Conservation (phyloP, 2,113 vertebrate species). For the Engraulis encrasicolus region DNA sequence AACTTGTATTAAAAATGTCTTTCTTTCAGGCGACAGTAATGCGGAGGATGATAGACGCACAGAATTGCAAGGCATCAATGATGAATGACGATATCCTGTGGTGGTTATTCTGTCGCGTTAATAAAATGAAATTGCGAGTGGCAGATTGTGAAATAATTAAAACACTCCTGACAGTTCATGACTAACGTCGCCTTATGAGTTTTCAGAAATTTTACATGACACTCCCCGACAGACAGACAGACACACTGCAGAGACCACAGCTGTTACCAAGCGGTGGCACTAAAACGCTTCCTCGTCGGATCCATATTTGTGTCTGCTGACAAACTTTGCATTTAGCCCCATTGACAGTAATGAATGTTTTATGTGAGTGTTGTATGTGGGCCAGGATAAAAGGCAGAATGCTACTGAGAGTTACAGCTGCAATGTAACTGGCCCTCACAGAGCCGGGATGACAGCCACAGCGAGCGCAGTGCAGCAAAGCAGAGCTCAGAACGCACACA, state of each 20-base stretch:
- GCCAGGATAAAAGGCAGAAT: not conserved
- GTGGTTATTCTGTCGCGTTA: not conserved
- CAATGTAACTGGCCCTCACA: not conserved
- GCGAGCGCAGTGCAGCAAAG: not conserved
- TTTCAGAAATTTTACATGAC: not conserved
- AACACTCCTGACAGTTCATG: not conserved
- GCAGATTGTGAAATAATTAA: not conserved
- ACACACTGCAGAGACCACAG: not conserved
- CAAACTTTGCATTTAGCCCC: not conserved
- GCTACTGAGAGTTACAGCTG: not conserved
- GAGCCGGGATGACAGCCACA: not conserved
- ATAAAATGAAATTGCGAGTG: not conserved
- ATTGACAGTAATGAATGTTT: not conserved
- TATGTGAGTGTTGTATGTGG: not conserved
- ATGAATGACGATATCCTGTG: not conserved
- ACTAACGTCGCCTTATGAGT: not conserved
- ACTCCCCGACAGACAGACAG: not conserved
- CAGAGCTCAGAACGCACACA: conserved; percentile 19
- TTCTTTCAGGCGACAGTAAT: not conserved
- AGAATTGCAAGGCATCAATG: not conserved
- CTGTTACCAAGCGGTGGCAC: not conserved
- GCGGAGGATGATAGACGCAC: not conserved
- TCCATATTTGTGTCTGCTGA: not conserved
- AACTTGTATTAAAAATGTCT: not conserved
- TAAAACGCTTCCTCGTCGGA: not conserved